Conservation (phyloP, 2,113 vertebrate genomes). For the Notothenia rossii region DNA sequence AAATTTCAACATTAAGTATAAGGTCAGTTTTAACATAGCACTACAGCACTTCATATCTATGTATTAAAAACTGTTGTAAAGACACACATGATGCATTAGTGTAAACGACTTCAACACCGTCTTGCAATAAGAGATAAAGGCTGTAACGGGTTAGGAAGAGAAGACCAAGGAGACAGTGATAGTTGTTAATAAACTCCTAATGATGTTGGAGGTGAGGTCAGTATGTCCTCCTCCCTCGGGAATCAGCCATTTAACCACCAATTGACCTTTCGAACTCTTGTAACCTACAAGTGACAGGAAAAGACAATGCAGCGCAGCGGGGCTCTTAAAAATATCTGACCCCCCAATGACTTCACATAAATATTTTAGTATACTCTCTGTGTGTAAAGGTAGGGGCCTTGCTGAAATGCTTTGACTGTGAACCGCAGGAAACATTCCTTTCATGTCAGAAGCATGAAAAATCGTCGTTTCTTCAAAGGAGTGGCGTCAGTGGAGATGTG, state of each 20-base stretch:
- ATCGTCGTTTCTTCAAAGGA: conserved; percentile 61
- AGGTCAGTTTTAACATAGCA: background rate
- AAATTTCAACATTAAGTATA: too few species aligned
- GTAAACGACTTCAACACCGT: background rate
- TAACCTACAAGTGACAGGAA: conserved; percentile 33
- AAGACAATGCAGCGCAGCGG: conserved; percentile 7
- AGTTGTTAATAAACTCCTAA: background rate
- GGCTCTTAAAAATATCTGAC: conserved; percentile 39
- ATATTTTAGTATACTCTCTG: conserved; percentile 54
- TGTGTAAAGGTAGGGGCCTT: conserved; percentile 30
- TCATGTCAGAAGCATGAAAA: conserved; percentile 55
- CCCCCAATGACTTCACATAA: conserved; percentile 40
- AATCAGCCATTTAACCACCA: conserved; percentile 23
- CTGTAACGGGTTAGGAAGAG: background rate
- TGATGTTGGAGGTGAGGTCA: conserved; percentile 7
- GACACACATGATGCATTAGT: background rate
- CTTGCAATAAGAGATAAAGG: background rate
- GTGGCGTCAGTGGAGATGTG: conserved; percentile 18
- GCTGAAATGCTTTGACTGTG: conserved; percentile 21
- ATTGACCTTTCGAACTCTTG: conserved; percentile 45
- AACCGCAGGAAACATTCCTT: conserved; percentile 44
- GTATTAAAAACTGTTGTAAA: background rate
- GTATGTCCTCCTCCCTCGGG: background rate
- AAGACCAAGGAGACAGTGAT: background rate
- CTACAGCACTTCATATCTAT: background rate